A percentile compares a stretch with the other conserved stretches of the same genome.
Conservation (phyloP, 2,113 vertebrate species). For the Urocitellus parryii region DNA sequence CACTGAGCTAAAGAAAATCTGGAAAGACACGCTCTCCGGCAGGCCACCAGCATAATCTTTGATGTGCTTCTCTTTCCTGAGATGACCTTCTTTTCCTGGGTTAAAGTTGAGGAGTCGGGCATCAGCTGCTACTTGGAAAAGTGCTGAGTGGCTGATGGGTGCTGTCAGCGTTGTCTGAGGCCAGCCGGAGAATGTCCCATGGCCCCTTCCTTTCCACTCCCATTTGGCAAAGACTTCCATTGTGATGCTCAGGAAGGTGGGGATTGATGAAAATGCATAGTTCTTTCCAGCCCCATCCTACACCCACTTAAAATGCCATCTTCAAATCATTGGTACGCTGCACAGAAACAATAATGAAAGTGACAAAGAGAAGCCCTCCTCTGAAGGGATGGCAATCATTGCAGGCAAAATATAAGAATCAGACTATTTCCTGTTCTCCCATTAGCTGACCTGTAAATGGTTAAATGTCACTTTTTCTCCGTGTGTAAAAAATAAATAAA, state of each 20-base stretch:
- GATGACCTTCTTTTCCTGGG: slow-evolving; percentile 85
- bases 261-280: slow-evolving; percentile 56
- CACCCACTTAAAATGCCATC: slow-evolving; percentile 58
- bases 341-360: slow-evolving; percentile 32
- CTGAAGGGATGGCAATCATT: neutral
- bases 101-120: slow-evolving; percentile 87
- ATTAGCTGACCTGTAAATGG: neutral
- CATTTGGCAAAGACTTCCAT: slow-evolving; percentile 54
- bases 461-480: neutral
- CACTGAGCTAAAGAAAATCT: slow-evolving; percentile 84
- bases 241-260: slow-evolving; percentile 10
- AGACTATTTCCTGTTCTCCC: neutral
- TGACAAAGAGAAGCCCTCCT: neutral
- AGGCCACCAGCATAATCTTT: slow-evolving; percentile 82
- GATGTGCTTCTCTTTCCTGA: slow-evolving; percentile 85
- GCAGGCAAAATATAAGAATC: neutral
- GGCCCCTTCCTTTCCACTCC: slow-evolving; percentile 24
- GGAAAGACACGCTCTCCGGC: slow-evolving; percentile 62
- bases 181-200: slow-evolving; percentile 51
- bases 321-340: neutral
- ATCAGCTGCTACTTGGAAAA: slow-evolving; percentile 84
- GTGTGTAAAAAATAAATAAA: neutral
- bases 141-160: slow-evolving; percentile 87
- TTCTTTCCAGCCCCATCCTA: slow-evolving; percentile 22
- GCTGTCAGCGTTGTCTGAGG: slow-evolving; percentile 80